A percentile compares a stretch with the other conserved stretches of the same genome.
Conservation (phyloP, 2,797 vertebrate species). For the Apodemus agrarius region DNA sequence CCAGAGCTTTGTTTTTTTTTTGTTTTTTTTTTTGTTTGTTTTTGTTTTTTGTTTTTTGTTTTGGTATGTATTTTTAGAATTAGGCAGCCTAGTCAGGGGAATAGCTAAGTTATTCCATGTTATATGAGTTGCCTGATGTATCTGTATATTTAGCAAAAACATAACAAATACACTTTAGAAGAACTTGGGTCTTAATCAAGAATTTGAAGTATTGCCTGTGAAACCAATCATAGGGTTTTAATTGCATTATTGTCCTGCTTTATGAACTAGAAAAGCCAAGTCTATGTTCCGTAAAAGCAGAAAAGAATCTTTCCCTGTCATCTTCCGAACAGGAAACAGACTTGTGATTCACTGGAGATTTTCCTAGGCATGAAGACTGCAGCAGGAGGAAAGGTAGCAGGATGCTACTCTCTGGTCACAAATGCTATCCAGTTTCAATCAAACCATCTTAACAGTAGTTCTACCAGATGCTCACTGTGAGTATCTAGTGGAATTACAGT, state of each 20-base stretch:
- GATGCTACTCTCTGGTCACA: neutral
- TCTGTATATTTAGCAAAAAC: neutral
- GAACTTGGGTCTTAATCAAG: neutral
- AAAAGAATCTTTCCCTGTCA: neutral
- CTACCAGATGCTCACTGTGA: neutral
- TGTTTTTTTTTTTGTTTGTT: no score
- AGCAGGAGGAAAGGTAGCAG: neutral
- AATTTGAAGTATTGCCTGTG: neutral
- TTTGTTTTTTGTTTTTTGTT: no score
- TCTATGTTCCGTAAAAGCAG: neutral
- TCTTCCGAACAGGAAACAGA: neutral
- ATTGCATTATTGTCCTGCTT: neutral
- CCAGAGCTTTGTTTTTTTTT: neutral
- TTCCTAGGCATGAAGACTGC: neutral
- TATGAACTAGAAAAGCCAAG: neutral
- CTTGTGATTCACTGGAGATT: neutral
- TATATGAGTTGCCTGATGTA: neutral
- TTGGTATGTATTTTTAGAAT: neutral
- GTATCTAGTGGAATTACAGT: neutral
- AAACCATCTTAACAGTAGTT: neutral
- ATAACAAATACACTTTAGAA: neutral
- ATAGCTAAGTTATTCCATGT: neutral
- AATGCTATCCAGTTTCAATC: neutral
- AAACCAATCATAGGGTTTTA: neutral
- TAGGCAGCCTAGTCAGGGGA: neutral